Evolutionary conservation across 2,113 vertebrate genomes (phyloP).

Genomic region (Zosterops japonicus): DNA sequence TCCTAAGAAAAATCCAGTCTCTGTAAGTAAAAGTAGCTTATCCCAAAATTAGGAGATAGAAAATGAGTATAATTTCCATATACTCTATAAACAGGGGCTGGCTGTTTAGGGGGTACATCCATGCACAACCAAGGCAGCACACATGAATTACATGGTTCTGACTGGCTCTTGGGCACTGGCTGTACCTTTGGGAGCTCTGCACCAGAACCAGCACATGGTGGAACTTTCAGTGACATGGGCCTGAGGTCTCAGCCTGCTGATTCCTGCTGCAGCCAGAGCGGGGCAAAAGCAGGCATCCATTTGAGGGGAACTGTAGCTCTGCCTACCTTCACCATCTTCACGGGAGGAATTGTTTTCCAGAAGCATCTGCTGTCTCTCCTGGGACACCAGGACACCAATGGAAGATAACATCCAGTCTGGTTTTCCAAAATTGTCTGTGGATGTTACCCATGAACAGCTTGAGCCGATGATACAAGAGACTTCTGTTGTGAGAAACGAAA

Average conservation of each 20-base stretch:
- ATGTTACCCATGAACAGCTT: constrained; percentile 66
- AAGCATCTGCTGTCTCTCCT: constrained; percentile 39
- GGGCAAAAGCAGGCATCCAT: neutral
- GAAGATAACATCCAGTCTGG: constrained; percentile 68
- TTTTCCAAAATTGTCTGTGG: constrained; percentile 53
- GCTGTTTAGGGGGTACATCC: neutral
- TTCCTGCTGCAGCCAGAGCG: neutral
- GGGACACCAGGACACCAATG: constrained; percentile 16
- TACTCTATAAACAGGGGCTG: neutral
- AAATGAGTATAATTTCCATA: neutral
- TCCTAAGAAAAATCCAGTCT: neutral
- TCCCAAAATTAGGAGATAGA: neutral
- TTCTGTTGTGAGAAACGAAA: constrained; percentile 40
- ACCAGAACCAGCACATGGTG: neutral
- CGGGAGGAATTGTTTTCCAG: constrained; percentile 39
- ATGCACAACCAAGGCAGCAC: neutral
- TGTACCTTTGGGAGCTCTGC: neutral
- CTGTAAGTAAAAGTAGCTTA: neutral
- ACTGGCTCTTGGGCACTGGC: neutral
- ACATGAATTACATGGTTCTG: neutral
- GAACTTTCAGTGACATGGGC: neutral
- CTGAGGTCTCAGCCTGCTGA: neutral
- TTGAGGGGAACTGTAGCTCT: neutral
- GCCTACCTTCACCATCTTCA: constrained; percentile 58
- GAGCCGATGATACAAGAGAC: constrained; percentile 47